Base-by-base conservation (phyloP, 2,888 invertebrate genomes). In the Sinodicranocentrus sp. region DNA sequence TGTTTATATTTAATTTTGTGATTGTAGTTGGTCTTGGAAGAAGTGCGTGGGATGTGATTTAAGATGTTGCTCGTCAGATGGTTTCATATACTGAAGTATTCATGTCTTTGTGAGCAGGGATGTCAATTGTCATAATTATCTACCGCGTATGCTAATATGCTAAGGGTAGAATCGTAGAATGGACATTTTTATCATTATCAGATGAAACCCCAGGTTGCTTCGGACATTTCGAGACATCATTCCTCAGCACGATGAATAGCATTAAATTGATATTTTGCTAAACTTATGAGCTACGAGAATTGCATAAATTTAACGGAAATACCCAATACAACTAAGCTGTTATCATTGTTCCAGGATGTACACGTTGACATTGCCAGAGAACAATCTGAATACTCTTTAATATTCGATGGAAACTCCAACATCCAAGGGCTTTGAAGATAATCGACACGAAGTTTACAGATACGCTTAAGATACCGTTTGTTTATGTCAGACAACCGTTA, bases 31-130 rank as follows among this genome's bases (percentile, higher is more conserved):
- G 28, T 10, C n/a, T 61, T 61, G 63, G 63, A 63, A 63, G 26
- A 63, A 63, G 63, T 63, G 63, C 63, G 63, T 63, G 63, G 63
- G 63, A 33, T 63, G 63, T 63, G 33, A 33, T 63, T 63, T 23
- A 63, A 33, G 63, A 63, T 33, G 63, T 63, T 63, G 63, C 63
- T 6, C 25, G 23, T 33, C 17, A 17, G 28, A 63, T 63, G n/a
- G 21, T 57, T 57, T 57, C 57, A 57, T n/a, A n/a, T 59, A 26
- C 25, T 59, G 10, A 23, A 59, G 63, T 63, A 63, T 63, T 63
- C 33, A 63, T 63, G 63, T 33, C 28, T 28, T 5, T 28, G 3
- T 15, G 15, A 33, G 17, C 2, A 26, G 17, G 19, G 21, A 33
- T 63, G n/a, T 33, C 63, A 63, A 33, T 10, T 19, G 2, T 28